Conservation (phyloP, 2,888 invertebrate genomes). For the Rhorus exstirpatorius region DNA sequence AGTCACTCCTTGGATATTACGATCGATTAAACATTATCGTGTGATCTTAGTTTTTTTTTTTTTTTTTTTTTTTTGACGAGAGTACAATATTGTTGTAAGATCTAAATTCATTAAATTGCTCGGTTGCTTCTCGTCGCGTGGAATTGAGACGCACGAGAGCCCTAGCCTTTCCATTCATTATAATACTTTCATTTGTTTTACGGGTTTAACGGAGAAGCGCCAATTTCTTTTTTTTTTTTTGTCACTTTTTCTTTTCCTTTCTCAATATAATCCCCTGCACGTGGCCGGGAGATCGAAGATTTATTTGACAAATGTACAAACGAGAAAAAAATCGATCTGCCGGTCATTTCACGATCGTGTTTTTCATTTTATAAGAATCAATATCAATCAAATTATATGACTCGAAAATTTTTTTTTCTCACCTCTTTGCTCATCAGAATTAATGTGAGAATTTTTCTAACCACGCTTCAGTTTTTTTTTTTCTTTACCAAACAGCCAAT, state of each 20-base stretch:
- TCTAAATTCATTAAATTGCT: constrained; percentile 36
- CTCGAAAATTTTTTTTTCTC: not conserved
- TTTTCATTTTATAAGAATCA: not conserved
- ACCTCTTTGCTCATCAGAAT: constrained; percentile 28
- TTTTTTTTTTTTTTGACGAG: constrained; percentile 42
- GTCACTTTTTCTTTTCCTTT: constrained; percentile 14
- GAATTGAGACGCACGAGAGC: constrained; percentile 58
- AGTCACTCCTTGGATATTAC: constrained; percentile 14
- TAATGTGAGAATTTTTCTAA: constrained; percentile 40
- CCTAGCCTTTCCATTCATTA: constrained; percentile 37
- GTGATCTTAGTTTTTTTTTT: constrained; percentile 6
- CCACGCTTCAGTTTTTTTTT: constrained; percentile 38
- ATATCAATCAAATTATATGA: not conserved
- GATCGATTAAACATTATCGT: constrained; percentile 44
- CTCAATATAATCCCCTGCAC: not conserved
- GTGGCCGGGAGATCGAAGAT: constrained; percentile 32
- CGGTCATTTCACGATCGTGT: not conserved
- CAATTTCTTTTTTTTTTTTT: constrained; percentile 16
- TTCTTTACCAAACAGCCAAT: constrained; percentile 71
- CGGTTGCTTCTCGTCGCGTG: constrained; percentile 33
- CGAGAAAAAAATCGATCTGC: not conserved
- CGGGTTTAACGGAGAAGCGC: constrained; percentile 49
- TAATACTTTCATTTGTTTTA: constrained; percentile 69
- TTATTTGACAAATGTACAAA: constrained; percentile 21
- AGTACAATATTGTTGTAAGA: constrained; percentile 37